Evolutionary conservation across 2,113 vertebrate species (phyloP), one percentile per base, ranked within the genome.

Genomic region (Pangasianodon gigas): DNA sequence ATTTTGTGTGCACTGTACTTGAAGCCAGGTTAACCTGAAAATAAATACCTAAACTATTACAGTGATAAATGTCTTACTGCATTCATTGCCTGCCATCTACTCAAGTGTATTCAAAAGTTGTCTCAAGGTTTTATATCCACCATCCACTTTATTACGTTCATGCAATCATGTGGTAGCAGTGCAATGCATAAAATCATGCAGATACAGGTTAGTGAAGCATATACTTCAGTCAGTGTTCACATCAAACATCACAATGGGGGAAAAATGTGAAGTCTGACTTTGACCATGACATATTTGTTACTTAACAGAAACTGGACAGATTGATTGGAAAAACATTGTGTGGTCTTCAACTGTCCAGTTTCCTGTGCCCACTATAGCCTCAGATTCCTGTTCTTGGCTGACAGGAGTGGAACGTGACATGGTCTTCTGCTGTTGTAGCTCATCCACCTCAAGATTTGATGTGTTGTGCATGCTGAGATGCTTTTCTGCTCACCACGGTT

Each of bases 41-140:
- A 92, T 92, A 92, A 92, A 92, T 54, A 26, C 46, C 46, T 83
- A 24, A 88, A 85, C 54, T 87, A 77, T 84, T 77, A 51, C 83
- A 52, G 26, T 85, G 48, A 48, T 79, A 65, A 48, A 41, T 41
- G 85, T 88, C 24, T 18, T 41, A 56, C 18, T 41, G 24, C 26
- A 16, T 44, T 87, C 44, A 29, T 62, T 85, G 24, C 37, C 58
- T 87, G 7, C 19, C 14, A 29, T 32, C 32, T 18, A 32, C 3
- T 19, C 8, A 32, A 18, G 6, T 52, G 29, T 85, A 54, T 87
- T 87, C 71, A 29, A 77, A 88, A 60, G 54, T 44, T 88, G 37
- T 62, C 58, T 51, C 2, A 80, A 51, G 11, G 46, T 51, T 80
- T 3, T 16, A 48, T 5, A 52, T 13, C 21, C 26, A n/a, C 44